Evolutionary conservation across 1,140 invertebrate genomes (phyloP).

Genomic region (Batillaria attramentaria): DNA sequence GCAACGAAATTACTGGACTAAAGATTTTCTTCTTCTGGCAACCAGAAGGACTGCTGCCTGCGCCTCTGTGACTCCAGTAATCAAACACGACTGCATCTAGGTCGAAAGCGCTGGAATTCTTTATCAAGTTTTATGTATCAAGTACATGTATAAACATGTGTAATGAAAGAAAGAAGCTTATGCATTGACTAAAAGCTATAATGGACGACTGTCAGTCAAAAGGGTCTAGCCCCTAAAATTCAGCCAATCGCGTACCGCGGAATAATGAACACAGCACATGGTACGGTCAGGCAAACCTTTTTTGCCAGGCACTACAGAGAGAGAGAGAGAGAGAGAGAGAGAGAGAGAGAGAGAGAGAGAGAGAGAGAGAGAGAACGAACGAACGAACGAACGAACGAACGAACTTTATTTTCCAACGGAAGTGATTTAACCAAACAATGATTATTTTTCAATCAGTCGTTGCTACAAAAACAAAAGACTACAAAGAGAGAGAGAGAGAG

Average conservation of each 20-base stretch:
- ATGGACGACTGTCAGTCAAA: not conserved
- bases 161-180: not conserved
- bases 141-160: not conserved
- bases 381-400: not conserved
- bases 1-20: too few relatives aligned
- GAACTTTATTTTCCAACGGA: not conserved
- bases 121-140: too few relatives aligned
- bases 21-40: too few relatives aligned
- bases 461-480: not conserved
- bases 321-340: conserved; percentile 22
- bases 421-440: not conserved
- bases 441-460: not conserved
- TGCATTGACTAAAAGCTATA: not conserved
- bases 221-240: not conserved
- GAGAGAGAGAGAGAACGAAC: conserved; percentile 23
- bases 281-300: not conserved
- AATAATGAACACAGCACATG: not conserved
- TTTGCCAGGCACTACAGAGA: not conserved
- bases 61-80: too few relatives aligned
- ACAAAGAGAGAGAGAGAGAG: conserved; percentile 2
- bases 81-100: too few relatives aligned
- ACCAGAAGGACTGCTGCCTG: too few relatives aligned
- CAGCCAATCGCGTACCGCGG: not conserved
- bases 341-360: conserved; percentile 30
- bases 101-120: too few relatives aligned